Evolutionary conservation across 2,797 vertebrate genomes (phyloP).

Genomic region (Paramormyrops hopkinsi): DNA sequence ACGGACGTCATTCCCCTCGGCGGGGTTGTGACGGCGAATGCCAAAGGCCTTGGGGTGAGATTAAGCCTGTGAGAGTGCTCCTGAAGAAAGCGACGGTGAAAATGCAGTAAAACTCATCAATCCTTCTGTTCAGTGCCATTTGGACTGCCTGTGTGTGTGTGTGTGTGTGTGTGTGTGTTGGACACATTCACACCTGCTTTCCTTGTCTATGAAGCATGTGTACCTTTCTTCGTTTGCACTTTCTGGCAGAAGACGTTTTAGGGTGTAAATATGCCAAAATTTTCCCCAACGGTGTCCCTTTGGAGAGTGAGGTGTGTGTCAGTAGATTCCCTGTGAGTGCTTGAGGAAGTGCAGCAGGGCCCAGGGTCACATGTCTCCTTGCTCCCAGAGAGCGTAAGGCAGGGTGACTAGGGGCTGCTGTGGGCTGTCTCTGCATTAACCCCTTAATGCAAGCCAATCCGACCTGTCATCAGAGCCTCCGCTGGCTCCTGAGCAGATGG

Average conservation of each 20-base stretch:
- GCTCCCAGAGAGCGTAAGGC: background rate
- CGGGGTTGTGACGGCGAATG: background rate
- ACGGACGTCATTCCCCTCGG: background rate
- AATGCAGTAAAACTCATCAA: background rate
- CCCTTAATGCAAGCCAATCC: background rate
- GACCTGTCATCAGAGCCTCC: background rate
- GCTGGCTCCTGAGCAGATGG: background rate
- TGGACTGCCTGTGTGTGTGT: conserved; percentile 24
- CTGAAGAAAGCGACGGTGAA: background rate
- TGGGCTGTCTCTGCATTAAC: background rate
- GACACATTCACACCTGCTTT: background rate
- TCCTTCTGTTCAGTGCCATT: conserved; percentile 13
- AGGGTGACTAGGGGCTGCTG: background rate
- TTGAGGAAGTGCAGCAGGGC: background rate
- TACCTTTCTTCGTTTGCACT: background rate
- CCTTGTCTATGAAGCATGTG: background rate
- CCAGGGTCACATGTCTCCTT: background rate
- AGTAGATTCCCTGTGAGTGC: background rate
- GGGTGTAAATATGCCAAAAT: background rate
- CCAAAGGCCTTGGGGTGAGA: background rate
- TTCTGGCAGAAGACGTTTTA: background rate
- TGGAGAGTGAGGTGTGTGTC: background rate
- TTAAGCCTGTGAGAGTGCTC: background rate
- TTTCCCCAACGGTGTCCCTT: background rate
- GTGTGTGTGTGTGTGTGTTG: background rate